Base-by-base conservation (phyloP, 1,140 invertebrate species). In the Aphelinus atriplicis region DNA sequence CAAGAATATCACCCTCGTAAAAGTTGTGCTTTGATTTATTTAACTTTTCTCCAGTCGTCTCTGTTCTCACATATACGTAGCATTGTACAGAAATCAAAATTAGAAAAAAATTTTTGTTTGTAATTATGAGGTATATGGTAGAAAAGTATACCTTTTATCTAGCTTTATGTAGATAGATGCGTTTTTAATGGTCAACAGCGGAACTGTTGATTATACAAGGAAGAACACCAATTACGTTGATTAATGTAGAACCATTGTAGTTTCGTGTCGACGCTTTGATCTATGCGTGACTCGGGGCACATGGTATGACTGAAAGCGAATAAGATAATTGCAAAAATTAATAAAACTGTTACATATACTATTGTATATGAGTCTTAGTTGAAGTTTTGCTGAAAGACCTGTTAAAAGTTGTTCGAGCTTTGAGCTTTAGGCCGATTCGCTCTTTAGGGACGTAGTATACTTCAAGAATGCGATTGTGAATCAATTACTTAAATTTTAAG, bases 141-240 rank as follows among this genome's bases (percentile, higher is more conserved):
- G 42, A 65, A 57, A 48, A 53, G 56, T 65, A 66, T 75, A 57
- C 74, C 67, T 47, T 66, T 83, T 82, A 67, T 84, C 78, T 86
- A 86, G 83, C 81, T 87, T 85, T 86, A 81, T 75, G 79, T 87
- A 88, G 81, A 81, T 87, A 87, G 84, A 82, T 76, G 81, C 81
- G 81, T 86, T 86, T 83, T 83, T 77, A 82, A 84, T 81, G 80
- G 81, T 88, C 86, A 85, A 87, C 85, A 79, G 81, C 48, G 47
- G 68, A 79, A 78, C 72, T 82, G 85, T 86, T 86, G 84, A 87
- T 86, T 83, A 84, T 73, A 85, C 83, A 88, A 87, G 85, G 86
- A 85, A 81, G 84, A 88, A 88, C 87, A 88, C 87, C 87, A 88
- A 88, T 88, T 84, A 86, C 81, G 83, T 87, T 86, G 84, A 87